phyloP scores from a whole-genome alignment of 2,888 invertebrate genomes.

The Orchesella flavescens region DNA sequence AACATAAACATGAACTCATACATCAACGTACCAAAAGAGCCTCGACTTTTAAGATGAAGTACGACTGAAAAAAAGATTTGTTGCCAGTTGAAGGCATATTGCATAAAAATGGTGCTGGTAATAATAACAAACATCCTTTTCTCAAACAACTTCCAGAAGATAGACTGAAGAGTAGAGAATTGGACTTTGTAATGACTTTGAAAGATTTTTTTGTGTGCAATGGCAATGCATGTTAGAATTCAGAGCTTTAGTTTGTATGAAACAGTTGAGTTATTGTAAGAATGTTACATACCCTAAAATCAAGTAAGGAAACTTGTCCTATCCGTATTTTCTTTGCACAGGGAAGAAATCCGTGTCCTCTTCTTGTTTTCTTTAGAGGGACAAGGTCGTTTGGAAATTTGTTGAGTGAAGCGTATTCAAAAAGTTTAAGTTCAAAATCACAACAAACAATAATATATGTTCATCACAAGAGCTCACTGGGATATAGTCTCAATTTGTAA shows the following conservation, averaged over 20 bases:
- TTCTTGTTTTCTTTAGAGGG: slow-evolving; percentile 27
- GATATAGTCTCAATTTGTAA: too few relatives aligned
- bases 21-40: too few relatives aligned
- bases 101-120: slow-evolving; percentile 30
- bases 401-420: too few relatives aligned
- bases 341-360: slow-evolving; percentile 4
- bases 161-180: not conserved
- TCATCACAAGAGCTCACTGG: too few relatives aligned
- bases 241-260: too few relatives aligned
- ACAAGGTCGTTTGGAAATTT: slow-evolving; percentile 50
- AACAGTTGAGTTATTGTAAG: not conserved
- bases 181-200: slow-evolving; percentile 20
- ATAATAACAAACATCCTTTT: not conserved
- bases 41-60: too few relatives aligned
- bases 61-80: too few relatives aligned
- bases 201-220: not conserved
- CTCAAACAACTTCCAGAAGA: not conserved
- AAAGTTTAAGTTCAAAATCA: not conserved
- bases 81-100: slow-evolving; percentile 16
- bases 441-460: slow-evolving; percentile 17
- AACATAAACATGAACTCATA: too few relatives aligned
- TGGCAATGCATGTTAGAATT: too few relatives aligned
- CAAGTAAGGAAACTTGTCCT: not conserved
- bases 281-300: not conserved
- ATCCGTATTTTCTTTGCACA: not conserved